phyloP scores from a whole-genome alignment of 2,888 invertebrate genomes.

The Stenotaenia linearis region DNA sequence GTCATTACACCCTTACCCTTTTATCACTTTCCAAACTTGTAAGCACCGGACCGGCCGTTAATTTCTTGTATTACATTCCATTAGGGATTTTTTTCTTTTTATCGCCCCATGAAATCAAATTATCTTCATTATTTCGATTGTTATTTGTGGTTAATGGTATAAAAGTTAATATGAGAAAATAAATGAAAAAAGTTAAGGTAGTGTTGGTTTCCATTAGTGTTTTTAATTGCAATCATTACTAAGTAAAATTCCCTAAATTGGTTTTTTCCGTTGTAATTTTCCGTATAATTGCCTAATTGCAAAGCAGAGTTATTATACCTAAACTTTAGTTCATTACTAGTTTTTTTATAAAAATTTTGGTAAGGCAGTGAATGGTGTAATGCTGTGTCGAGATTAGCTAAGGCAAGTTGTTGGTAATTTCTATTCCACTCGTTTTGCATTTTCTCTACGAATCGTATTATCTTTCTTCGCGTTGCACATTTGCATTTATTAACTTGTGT shows the following conservation, averaged over 20 bases:
- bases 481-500: slow-evolving; percentile 13
- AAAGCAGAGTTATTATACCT: background rate
- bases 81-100: background rate
- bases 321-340: background rate
- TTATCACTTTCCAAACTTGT: background rate
- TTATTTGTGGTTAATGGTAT: background rate
- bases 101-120: background rate
- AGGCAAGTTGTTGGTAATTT: background rate
- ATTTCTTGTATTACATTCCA: background rate
- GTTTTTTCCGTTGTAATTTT: background rate
- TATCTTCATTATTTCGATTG: background rate
- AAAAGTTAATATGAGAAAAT: background rate
- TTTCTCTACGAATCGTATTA: slow-evolving; percentile 7
- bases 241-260: background rate
- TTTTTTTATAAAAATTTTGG: background rate
- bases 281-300: slow-evolving; percentile 9
- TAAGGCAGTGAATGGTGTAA: background rate
- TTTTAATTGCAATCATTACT: slow-evolving; percentile 12
- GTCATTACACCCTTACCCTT: background rate
- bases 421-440: slow-evolving; percentile 6
- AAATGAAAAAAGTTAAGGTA: background rate
- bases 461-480: slow-evolving; percentile 16
- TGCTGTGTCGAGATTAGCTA: background rate
- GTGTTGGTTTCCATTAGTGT: background rate
- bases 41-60: background rate